phyloP scores from a whole-genome alignment of 2,113 vertebrate genomes.

The Gallinago jamesoni region DNA sequence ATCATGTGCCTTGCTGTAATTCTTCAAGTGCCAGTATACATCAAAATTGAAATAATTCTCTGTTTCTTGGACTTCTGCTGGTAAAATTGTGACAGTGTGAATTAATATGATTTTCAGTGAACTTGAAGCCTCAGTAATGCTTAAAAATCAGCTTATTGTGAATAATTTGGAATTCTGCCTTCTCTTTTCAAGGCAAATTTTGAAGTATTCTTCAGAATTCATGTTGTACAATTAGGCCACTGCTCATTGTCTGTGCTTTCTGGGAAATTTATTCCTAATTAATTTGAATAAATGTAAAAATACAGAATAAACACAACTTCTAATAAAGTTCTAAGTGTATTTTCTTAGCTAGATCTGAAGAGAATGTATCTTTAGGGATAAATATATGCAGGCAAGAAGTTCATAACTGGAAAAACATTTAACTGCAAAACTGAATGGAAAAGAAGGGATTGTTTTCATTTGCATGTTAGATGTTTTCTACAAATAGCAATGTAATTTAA shows the following conservation, averaged over 20 bases:
- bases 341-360: neutral
- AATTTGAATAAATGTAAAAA: slow-evolving; percentile 7
- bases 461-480: neutral
- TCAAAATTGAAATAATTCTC: neutral
- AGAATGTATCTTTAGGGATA: neutral
- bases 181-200: neutral
- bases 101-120: neutral
- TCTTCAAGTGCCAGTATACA: neutral
- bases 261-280: neutral
- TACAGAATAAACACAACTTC: neutral
- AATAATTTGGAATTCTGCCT: neutral
- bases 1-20: neutral
- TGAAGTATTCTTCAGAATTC: neutral
- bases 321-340: neutral
- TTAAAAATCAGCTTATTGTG: neutral
- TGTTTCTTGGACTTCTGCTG: neutral
- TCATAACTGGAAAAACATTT: neutral
- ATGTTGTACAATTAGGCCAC: neutral
- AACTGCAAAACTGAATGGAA: neutral
- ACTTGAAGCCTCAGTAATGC: neutral
- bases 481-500: neutral
- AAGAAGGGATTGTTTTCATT: neutral
- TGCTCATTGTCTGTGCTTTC: neutral
- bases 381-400: neutral
- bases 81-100: neutral